phyloP scores from a whole-genome alignment of 2,888 invertebrate genomes.

The Folsomia manolachei region DNA sequence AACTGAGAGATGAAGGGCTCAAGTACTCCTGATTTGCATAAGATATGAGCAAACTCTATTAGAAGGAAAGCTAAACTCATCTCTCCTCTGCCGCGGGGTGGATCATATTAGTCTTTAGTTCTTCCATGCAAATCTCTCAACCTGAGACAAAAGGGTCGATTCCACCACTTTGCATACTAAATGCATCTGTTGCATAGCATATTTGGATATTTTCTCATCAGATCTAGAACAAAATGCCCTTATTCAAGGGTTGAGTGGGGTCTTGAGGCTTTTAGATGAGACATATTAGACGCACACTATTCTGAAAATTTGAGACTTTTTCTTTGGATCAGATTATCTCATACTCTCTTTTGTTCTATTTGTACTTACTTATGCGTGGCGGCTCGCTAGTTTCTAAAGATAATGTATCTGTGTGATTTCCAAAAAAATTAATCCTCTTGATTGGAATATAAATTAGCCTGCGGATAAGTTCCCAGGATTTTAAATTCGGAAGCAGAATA shows the following conservation, averaged over 20 bases:
- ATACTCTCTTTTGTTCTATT: no score
- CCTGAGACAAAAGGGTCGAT: constrained; percentile 36
- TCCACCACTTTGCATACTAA: background rate
- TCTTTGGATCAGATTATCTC: no score
- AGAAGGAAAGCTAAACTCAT: constrained; percentile 39
- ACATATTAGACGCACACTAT: no score
- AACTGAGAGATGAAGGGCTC: constrained; percentile 25
- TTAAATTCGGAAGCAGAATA: no score
- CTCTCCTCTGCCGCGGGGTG: constrained; percentile 40
- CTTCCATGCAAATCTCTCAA: constrained; percentile 34
- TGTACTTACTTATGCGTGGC: no score
- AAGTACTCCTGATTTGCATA: constrained; percentile 30
- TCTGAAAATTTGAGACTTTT: no score
- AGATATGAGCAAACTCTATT: constrained; percentile 38
- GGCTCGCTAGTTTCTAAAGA: no score
- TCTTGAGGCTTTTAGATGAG: background rate
- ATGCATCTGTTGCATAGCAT: background rate
- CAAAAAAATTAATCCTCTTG: no score
- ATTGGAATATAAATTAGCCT: no score
- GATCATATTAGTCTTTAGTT: constrained; percentile 29
- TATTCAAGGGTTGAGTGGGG: background rate
- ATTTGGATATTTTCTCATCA: background rate
- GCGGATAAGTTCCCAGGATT: no score
- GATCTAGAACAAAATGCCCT: no score
- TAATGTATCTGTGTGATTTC: no score